phyloP scores from a whole-genome alignment of 2,888 invertebrate species.

The Digitonthophagus gazella region DNA sequence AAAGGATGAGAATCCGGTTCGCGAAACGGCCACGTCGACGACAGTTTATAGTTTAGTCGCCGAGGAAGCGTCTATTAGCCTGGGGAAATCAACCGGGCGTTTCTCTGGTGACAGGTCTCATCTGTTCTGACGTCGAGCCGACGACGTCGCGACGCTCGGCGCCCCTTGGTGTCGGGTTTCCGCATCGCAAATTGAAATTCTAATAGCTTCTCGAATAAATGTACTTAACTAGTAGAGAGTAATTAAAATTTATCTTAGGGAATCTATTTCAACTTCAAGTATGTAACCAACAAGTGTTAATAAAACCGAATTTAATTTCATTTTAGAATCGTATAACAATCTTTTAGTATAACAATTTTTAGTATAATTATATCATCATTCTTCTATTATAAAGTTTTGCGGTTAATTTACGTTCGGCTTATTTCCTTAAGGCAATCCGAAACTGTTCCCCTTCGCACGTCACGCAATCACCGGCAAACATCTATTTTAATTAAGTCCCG shows the following conservation, averaged over 20 bases:
- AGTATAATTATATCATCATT: no score
- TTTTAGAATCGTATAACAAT: no score
- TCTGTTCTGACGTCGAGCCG: background rate
- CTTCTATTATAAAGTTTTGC: no score
- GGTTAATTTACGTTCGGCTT: background rate
- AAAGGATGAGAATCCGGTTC: background rate
- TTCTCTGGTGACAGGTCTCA: background rate
- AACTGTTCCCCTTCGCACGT: background rate
- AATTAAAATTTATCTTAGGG: background rate
- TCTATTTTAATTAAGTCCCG: slow-evolving; percentile 16
- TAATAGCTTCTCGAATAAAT: background rate
- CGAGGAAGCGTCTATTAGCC: background rate
- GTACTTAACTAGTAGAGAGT: background rate
- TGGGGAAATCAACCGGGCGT: background rate
- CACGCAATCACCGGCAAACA: slow-evolving; percentile 4
- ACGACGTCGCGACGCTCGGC: background rate
- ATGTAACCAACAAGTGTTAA: no score
- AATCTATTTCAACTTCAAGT: no score
- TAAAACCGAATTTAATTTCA: no score
- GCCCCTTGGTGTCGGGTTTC: background rate
- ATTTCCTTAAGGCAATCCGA: background rate
- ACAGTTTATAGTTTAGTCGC: background rate
- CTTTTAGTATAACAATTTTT: no score
- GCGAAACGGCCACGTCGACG: background rate
- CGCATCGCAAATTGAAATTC: background rate